These are phyloP conservation scores for Alligator sinensis DNA, from an alignment of 2,113 vertebrate species.

Conservation along the genomic window DNA sequence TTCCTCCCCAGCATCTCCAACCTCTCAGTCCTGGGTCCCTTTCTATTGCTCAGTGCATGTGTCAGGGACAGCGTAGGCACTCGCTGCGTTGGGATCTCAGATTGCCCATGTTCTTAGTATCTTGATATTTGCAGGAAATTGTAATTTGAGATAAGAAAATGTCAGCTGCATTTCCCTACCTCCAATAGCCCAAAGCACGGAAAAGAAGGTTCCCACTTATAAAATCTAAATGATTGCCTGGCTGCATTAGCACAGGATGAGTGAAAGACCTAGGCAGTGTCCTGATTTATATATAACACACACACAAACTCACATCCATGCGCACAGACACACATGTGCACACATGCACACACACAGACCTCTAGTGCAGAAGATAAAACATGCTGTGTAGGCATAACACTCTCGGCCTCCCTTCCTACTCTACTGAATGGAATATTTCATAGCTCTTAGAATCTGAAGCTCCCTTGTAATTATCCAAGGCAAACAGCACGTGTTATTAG, in stretches of 20 bases:
- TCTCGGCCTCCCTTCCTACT: slow-evolving; percentile 40
- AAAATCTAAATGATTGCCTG: slow-evolving; percentile 63
- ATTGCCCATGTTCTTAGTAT: slow-evolving; percentile 57
- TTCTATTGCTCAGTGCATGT: neutral
- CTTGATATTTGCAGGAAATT: slow-evolving; percentile 75
- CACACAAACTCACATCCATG: neutral
- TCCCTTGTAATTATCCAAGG: slow-evolving; percentile 78
- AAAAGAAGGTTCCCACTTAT: slow-evolving; percentile 30
- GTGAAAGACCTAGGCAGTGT: slow-evolving; percentile 38
- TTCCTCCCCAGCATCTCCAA: neutral
- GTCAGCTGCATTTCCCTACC: slow-evolving; percentile 60
- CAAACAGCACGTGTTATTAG: slow-evolving; percentile 77
- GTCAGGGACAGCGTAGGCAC: neutral
- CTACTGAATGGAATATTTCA: slow-evolving; percentile 60
- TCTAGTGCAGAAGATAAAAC: slow-evolving; percentile 57
- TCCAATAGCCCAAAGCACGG: neutral
- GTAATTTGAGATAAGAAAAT: slow-evolving; percentile 75
- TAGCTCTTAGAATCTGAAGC: slow-evolving; percentile 65
- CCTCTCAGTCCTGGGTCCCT: neutral
- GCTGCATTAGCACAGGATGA: slow-evolving; percentile 11
- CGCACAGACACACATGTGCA: too few relatives aligned
- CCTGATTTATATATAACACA: neutral
- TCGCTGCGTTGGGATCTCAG: slow-evolving; percentile 26
- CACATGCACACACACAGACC: neutral
- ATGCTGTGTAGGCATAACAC: slow-evolving; percentile 44